Base-by-base conservation (phyloP, 2,888 invertebrate species). In the Drosophila barbarae region DNA sequence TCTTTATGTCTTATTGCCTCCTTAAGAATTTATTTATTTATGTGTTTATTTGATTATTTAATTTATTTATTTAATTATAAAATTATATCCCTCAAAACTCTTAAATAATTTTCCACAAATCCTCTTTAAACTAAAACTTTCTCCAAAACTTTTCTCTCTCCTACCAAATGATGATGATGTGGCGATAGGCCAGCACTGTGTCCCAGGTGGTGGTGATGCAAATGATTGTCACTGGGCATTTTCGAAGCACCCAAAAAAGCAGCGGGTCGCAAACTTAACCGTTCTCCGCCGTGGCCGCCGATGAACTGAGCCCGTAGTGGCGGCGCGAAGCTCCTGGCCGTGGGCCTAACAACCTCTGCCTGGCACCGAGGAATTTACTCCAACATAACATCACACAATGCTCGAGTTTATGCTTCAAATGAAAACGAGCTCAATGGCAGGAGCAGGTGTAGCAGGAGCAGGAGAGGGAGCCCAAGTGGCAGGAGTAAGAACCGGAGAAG, bases 121-220 rank as follows among this genome's bases (percentile, higher is more conserved):
- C 13, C 3, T 9, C 9, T 21, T 26, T 1, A 7, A 2, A 23
- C 21, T 9, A 1, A 2, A 8, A 42, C 1, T 42, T 5, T 6
- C 0, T 5, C 1, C 9, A n/a, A 30, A 46, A 30, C 21, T 7
- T 12, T 4, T 15, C n/a, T 42, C 2, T 18, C 8, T 13, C 75
- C 63, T 85, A 89, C 89, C 84, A 86, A 78, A 74, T 88, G 87
- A 74, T 86, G 86, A 80, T 88, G 90, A 77, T 88, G 88, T 18
- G 88, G 87, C 21, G 90, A 89, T 26, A 88, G 53, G 50, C 84
- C 86, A 18, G 73, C 67, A 39, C 73, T 71, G n/a, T 73, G 71
- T 30, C 78, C 79, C 63, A 81, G 69, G 49, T 84, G 85, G 72
- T 88, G 88, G 47, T 86, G 88, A 74, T 85, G 89, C 70, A 88